phyloP scores from a whole-genome alignment of 2,113 vertebrate genomes.

The Nycticryphes semicollaris region DNA sequence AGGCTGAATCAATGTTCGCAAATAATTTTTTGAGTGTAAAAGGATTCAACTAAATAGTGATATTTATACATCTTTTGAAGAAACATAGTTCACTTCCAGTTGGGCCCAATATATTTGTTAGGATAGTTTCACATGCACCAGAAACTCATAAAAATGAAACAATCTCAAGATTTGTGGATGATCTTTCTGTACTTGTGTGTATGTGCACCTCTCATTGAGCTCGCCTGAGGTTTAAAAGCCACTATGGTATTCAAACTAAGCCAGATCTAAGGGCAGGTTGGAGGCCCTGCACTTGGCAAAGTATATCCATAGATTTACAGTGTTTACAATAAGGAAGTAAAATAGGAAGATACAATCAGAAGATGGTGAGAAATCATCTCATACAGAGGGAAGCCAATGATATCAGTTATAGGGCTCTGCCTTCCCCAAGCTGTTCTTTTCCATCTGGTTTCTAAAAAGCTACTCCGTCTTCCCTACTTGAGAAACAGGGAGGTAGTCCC shows the following conservation, averaged over 20 bases:
- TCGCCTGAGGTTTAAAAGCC: not conserved
- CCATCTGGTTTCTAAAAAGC: constrained; percentile 40
- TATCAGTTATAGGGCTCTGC: not conserved
- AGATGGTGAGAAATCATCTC: constrained; percentile 20
- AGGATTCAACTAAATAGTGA: constrained; percentile 17
- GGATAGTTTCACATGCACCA: constrained; percentile 16
- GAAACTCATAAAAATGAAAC: not conserved
- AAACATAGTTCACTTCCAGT: constrained; percentile 17
- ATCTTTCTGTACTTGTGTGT: not conserved
- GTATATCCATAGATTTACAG: not conserved
- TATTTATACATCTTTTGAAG: constrained; percentile 10
- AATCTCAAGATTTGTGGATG: not conserved
- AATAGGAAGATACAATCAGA: constrained; percentile 26
- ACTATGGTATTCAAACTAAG: not conserved
- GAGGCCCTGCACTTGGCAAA: not conserved
- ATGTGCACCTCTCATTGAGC: not conserved
- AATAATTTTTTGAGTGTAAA: constrained; percentile 36
- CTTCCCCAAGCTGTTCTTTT: constrained; percentile 42
- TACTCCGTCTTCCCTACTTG: not conserved
- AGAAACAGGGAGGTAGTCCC: constrained; percentile 7
- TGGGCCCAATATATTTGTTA: not conserved
- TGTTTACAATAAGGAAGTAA: constrained; percentile 35
- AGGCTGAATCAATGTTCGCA: constrained; percentile 50
- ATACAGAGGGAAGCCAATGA: not conserved
- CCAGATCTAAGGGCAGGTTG: not conserved